These are phyloP conservation scores for Hyla sarda DNA, from an alignment of 2,113 vertebrate species.

Conservation along the genomic window DNA sequence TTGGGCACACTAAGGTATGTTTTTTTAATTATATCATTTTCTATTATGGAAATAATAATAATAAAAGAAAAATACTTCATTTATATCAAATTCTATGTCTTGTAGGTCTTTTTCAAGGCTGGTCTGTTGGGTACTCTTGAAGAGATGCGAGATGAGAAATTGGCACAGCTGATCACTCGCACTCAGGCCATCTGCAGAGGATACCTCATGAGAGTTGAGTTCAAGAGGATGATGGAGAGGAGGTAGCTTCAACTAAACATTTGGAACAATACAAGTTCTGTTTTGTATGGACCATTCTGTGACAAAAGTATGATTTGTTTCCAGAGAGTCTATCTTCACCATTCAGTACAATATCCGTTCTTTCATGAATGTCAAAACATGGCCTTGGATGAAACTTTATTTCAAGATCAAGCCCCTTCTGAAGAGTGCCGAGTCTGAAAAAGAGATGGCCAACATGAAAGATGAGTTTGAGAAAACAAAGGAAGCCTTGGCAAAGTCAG, in stretches of 20 bases:
- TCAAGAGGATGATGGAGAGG: conserved; percentile 86
- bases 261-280: background rate
- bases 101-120: conserved; percentile 96
- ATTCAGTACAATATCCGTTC: conserved; percentile 87
- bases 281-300: background rate
- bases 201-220: conserved; percentile 84
- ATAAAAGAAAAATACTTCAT: too few species aligned
- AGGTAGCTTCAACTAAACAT: conserved; percentile 70
- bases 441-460: conserved; percentile 85
- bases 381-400: conserved; percentile 94
- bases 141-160: conserved; percentile 92
- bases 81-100: background rate
- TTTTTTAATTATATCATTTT: too few species aligned
- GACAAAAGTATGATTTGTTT: background rate
- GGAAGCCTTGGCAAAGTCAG: conserved; percentile 82
- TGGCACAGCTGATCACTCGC: conserved; percentile 88
- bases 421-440: conserved; percentile 82
- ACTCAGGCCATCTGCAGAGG: conserved; percentile 88
- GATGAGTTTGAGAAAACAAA: conserved; percentile 86
- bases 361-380: conserved; percentile 92
- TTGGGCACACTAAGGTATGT: conserved; percentile 87
- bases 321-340: conserved; percentile 79
- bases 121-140: conserved; percentile 88
- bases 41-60: too few species aligned
- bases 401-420: conserved; percentile 87